Evolutionary conservation across 2,113 vertebrate species (phyloP).

Genomic region (Raphicerus campestris): DNA sequence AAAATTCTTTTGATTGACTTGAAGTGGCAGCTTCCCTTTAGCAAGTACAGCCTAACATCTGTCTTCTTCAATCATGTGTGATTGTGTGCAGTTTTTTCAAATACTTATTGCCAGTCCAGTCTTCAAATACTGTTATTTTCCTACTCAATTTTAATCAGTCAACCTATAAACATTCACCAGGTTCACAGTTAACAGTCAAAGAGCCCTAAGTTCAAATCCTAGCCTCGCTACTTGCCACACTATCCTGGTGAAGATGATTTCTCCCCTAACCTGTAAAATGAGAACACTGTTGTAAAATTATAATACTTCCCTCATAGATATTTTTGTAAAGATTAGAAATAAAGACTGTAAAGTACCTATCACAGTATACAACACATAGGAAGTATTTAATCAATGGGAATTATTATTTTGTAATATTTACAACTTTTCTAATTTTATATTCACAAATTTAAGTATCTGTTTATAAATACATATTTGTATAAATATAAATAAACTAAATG

Average conservation of each 20-base stretch:
- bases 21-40: neutral
- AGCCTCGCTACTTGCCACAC: neutral
- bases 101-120: neutral
- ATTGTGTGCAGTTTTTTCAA: neutral
- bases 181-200: neutral
- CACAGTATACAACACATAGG: neutral
- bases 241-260: neutral
- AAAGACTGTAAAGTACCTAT: neutral
- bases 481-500: neutral
- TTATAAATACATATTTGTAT: neutral
- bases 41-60: neutral
- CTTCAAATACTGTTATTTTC: slow-evolving; percentile 2
- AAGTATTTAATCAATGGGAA: neutral
- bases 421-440: neutral
- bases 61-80: slow-evolving; percentile 24
- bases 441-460: neutral
- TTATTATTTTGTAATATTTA: neutral
- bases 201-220: neutral
- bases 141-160: slow-evolving; percentile 27
- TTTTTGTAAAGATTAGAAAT: neutral
- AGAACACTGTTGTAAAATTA: neutral
- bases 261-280: neutral
- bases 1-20: neutral
- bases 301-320: neutral
- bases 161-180: slow-evolving; percentile 7